phyloP scores from a whole-genome alignment of 2,113 vertebrate genomes.

The Oncorhynchus tshawytscha region DNA sequence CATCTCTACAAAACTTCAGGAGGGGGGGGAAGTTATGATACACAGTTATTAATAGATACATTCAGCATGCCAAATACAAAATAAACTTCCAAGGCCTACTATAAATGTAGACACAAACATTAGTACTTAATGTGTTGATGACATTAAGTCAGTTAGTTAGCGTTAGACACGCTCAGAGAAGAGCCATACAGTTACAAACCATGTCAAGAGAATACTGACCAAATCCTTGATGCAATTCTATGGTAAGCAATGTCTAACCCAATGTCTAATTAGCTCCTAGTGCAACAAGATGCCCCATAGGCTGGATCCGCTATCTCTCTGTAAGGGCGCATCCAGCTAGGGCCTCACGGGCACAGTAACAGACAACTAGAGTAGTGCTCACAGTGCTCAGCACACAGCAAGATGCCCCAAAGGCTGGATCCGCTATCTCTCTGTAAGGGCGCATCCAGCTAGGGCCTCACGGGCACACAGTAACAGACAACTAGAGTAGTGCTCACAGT shows the following conservation, averaged over 20 bases:
- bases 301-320: neutral
- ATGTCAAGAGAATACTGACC: neutral
- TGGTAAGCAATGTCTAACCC: neutral
- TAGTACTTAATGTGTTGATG: neutral
- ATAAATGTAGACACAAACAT: neutral
- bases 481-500: conserved; percentile 42
- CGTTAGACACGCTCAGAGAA: no score
- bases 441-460: neutral
- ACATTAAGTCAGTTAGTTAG: neutral
- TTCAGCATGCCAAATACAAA: conserved; percentile 34
- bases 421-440: neutral
- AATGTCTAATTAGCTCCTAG: no score
- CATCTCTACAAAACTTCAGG: no score
- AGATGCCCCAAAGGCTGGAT: conserved; percentile 35
- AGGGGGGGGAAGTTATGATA: neutral
- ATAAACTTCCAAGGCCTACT: neutral
- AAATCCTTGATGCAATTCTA: neutral
- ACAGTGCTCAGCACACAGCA: conserved; percentile 54
- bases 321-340: neutral
- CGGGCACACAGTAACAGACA: conserved; percentile 19
- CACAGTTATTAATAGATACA: neutral
- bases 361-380: conserved; percentile 38
- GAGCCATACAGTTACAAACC: neutral
- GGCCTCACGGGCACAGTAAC: conserved; percentile 14
- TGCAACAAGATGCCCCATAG: no score